Base-by-base conservation (phyloP, 1,140 invertebrate species). In the Apolygus lucorum region DNA sequence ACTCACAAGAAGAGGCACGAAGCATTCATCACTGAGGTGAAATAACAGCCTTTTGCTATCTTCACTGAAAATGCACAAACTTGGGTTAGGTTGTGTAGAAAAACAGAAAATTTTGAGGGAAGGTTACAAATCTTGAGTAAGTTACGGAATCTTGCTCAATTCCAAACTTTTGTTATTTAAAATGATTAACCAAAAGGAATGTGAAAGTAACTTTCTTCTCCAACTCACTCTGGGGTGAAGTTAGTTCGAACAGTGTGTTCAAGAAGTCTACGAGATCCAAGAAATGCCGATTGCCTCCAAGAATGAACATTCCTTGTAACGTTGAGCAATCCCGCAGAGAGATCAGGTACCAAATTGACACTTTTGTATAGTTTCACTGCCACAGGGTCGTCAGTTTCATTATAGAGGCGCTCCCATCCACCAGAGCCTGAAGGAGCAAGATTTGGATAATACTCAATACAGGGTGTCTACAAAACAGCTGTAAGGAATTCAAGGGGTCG, bases 1-100 rank as follows among this genome's bases (percentile, higher is more conserved):
- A 0, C 83, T 82, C 1, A 90, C 84, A 59, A 85, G 82, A 70
- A 87, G 89, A 1, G 84, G 84, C 0, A 85, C 83, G 71, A 90
- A 88, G 74, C 89, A 90, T 78, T 90, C 83, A 22, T 84, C 80
- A 52, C 85, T 87, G 63, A 89, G 81, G 74, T 90, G 88, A 25
- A 90, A 78, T 0, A 85, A 75, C 2, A 84, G 81, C 68, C 87
- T 81, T 72, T 87, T 87, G 1, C 73, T 73, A 28, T 67, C 63
- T 24, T 68, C 28, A 28, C 73, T 74, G 65, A 52, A 72, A 72
- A n/a, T n/a, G n/a, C n/a, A n/a, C n/a, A n/a, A n/a, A n/a, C n/a
- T n/a, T n/a, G n/a, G n/a, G n/a, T n/a, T n/a, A n/a, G n/a, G n/a
- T n/a, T n/a, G n/a, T n/a, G n/a, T n/a, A n/a, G n/a, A n/a, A n/a